Evolutionary conservation across 2,113 vertebrate species (phyloP), one percentile per base, ranked within the genome.

Genomic region (Anarrhichthys ocellatus): DNA sequence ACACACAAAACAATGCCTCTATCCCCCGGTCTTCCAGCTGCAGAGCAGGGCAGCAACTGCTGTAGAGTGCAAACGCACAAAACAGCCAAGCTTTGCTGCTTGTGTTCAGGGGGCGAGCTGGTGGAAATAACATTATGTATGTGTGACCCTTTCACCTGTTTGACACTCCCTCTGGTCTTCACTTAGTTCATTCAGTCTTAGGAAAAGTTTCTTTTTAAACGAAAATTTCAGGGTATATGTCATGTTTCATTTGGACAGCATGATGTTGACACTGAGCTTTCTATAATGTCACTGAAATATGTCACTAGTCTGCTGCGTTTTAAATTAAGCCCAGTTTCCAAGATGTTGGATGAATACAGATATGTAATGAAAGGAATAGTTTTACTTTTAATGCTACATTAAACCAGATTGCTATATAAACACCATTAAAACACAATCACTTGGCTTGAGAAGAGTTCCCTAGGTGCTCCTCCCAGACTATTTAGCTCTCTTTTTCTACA

Each of bases 1-100:
- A 93, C 92, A 90, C 82, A 76, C 70, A 88, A 90, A 92, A 94
- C 92, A 94, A 93, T 94, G 89, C 90, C 76, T 86, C 82, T 54
- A 56, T 79, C 29, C 86, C 73, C 48, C 44, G 54, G 42, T 80
- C 84, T 27, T 88, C 88, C 92, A 93, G 93, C 93, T 93, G 91
- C 88, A 74, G 75, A 91, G 84, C 76, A 50, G 83, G 50, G 77
- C 65, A 83, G 76, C 75, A 40, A 80, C 66, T 67, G 86, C 80
- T 48, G 59, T 17, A 34, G 77, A 70, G 61, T 2, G 59, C 11
- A 13, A 76, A 67, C 73, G 52, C 56, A 61, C 44, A 82, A 56
- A 83, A 81, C 70, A 73, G 68, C 76, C 11, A 34, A 32, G 34
- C 44, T 3, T 34, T 4, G 34, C 9, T 40, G 27, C 59, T 13